Evolutionary conservation across 2,797 vertebrate species (phyloP).

Genomic region (Poecilia wingei): DNA sequence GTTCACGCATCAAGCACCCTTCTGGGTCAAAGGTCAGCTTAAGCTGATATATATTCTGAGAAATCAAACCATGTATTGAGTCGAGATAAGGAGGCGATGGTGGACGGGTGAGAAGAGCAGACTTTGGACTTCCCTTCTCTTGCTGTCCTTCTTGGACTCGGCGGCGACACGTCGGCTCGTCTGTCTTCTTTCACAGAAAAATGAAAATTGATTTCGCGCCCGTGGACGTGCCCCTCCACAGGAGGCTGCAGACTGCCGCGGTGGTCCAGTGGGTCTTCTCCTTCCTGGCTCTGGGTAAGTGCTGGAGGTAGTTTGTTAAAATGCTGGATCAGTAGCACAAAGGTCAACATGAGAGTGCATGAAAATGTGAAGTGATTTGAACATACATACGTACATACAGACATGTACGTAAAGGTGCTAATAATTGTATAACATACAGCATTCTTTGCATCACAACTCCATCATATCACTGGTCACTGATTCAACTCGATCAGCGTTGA

Average conservation of each 20-base stretch:
- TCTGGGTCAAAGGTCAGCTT: slow-evolving; percentile 70
- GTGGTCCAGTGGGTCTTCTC: slow-evolving; percentile 89
- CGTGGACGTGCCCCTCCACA: slow-evolving; percentile 67
- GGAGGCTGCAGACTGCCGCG: slow-evolving; percentile 86
- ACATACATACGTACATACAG: not conserved
- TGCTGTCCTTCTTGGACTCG: slow-evolving; percentile 5
- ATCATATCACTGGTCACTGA: not conserved
- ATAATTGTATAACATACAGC: not conserved
- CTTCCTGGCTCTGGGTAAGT: slow-evolving; percentile 89
- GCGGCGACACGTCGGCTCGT: slow-evolving; percentile 9
- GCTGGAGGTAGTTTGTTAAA: not conserved
- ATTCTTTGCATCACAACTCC: not conserved
- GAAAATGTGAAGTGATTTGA: not conserved
- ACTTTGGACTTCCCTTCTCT: slow-evolving; percentile 80
- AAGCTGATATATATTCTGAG: slow-evolving; percentile 50
- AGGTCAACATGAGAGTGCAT: not conserved
- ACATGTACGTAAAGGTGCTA: not conserved
- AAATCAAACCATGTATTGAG: slow-evolving; percentile 44
- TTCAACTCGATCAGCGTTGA: not conserved
- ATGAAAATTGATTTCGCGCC: slow-evolving; percentile 92
- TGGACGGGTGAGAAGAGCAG: slow-evolving; percentile 37
- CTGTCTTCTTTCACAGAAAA: slow-evolving; percentile 24
- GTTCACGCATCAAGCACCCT: slow-evolving; percentile 1
- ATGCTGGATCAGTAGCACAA: not conserved
- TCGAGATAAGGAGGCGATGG: slow-evolving; percentile 70